Evolutionary conservation across 2,888 invertebrate species (phyloP).

Genomic region (Ophion ellenae): DNA sequence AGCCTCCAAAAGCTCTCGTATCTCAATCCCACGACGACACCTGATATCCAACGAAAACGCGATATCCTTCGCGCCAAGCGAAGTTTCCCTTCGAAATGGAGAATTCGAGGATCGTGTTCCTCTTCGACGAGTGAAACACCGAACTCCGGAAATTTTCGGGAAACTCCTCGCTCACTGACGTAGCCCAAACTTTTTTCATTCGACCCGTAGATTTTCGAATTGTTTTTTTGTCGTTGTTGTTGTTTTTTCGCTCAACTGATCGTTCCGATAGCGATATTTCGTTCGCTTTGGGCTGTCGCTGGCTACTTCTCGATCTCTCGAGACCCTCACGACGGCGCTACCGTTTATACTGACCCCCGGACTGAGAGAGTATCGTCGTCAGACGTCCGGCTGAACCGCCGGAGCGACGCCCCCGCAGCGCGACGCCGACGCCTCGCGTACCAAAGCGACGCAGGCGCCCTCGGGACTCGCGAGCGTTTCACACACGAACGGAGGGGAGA

Average conservation of each 20-base stretch:
- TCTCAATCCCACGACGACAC: neutral
- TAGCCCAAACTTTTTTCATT: neutral
- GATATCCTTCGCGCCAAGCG: neutral
- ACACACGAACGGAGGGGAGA: conserved; percentile 7
- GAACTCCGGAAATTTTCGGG: neutral
- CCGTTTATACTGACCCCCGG: conserved; percentile 78
- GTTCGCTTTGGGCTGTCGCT: conserved; percentile 10
- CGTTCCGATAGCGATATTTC: neutral
- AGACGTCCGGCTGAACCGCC: conserved; percentile 76
- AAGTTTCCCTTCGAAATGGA: neutral
- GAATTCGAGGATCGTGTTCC: neutral
- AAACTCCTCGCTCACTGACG: conserved; percentile 6
- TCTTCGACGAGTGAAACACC: conserved; percentile 6
- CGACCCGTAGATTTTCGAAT: neutral
- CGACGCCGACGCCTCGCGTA: conserved; percentile 79
- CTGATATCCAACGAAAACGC: neutral
- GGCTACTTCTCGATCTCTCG: conserved; percentile 46
- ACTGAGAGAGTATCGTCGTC: conserved; percentile 69
- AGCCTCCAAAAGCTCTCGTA: conserved; percentile 1
- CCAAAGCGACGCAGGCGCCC: conserved; percentile 68
- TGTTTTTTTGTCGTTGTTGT: neutral
- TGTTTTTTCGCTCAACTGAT: neutral
- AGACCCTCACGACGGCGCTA: conserved; percentile 76
- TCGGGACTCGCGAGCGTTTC: conserved; percentile 4
- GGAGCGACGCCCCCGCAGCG: conserved; percentile 80